Base-by-base conservation (phyloP, 2,797 vertebrate genomes). In the Selene dorsalis region DNA sequence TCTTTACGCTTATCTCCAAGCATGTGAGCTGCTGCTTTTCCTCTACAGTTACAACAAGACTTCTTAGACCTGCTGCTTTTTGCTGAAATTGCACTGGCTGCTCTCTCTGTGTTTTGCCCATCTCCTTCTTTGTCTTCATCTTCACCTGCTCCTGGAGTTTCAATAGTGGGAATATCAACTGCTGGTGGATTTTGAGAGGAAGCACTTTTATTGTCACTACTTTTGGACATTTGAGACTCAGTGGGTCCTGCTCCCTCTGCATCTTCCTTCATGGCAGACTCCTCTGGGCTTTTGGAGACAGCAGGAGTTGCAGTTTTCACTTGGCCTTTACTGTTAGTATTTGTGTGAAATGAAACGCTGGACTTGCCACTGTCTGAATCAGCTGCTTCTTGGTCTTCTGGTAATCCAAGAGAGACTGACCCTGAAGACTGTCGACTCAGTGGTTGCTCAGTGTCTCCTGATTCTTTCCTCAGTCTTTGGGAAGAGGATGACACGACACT, bases 331-430 rank as follows among this genome's bases (percentile, higher is more conserved):
- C 18, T 61, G 6, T 75, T 50, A 17, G 28, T 17, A 4, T 58
- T 60, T 18, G 24, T 64, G 9, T 52, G 32, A 55, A 61, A 78
- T 20, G 79, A 90, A 60, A 88, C 7, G 12, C n/a, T 59, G 7
- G 87, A 93, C 62, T 89, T 89, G n/a, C 79, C 83, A 6, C 87
- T 89, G 69, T 93, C 91, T 24, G 89, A 91, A 24, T 89, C 88
- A 2, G 24, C 77, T 13, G 73, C 65, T 22, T 93, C 88, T 11
- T 80, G 81, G 32, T 92, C 90, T 57, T 87, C 92, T 18, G 88
- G 85, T 47, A 94, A 77, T 4, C 83, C 83, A 11, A 94, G 86
- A 76, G 92, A 93, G 13, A 92, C 81, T 0, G 91, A 94, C 39
- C 86, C 88, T 5, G 84, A 90, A 26, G 93, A 94, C 32, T 82